Percentiles rank a stretch among this genome's conserved stretches.
phyloP scores from a whole-genome alignment of 2,888 invertebrate species.

The Dryobota labecula region DNA sequence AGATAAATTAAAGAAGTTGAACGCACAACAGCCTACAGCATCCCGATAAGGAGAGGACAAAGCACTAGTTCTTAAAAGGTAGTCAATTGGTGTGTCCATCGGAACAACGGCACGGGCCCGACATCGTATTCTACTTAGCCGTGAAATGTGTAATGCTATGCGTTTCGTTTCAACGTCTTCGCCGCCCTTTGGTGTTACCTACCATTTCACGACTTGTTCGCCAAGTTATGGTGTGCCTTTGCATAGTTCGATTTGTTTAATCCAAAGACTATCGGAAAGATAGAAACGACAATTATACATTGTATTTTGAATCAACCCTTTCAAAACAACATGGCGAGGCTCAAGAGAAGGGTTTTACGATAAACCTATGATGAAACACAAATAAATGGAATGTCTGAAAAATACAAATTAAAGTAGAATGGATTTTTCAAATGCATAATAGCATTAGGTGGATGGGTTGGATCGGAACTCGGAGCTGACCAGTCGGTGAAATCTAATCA shows the following conservation, averaged over 20 bases:
- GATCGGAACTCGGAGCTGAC: slow-evolving; percentile 70
- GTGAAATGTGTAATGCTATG: slow-evolving; percentile 83
- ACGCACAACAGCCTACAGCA: slow-evolving; percentile 61
- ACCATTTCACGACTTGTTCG: slow-evolving; percentile 59
- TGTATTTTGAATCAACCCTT: slow-evolving; percentile 14
- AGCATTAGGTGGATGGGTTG: slow-evolving; percentile 74
- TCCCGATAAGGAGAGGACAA: slow-evolving; percentile 75
- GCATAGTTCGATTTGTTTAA: slow-evolving; percentile 3
- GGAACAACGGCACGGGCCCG: slow-evolving; percentile 70
- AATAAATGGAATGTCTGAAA: slow-evolving; percentile 17
- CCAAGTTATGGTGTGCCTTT: slow-evolving; percentile 37
- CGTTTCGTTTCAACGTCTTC: slow-evolving; percentile 72
- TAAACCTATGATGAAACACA: slow-evolving; percentile 19
- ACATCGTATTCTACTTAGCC: slow-evolving; percentile 89
- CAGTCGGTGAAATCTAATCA: slow-evolving; percentile 89
- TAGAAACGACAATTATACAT: neutral
- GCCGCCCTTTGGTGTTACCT: slow-evolving; percentile 70
- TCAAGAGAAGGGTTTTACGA: neutral
- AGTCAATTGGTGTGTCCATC: slow-evolving; percentile 80
- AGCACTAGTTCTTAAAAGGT: slow-evolving; percentile 82
- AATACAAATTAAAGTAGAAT: slow-evolving; percentile 21
- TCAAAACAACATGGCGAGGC: neutral
- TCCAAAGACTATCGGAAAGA: neutral
- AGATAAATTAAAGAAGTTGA: slow-evolving; percentile 67
- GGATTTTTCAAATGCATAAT: slow-evolving; percentile 60